Percentiles rank a stretch among this genome's conserved stretches.
Conservation (phyloP, 2,113 vertebrate species). For the Triplophysa tibetana region DNA sequence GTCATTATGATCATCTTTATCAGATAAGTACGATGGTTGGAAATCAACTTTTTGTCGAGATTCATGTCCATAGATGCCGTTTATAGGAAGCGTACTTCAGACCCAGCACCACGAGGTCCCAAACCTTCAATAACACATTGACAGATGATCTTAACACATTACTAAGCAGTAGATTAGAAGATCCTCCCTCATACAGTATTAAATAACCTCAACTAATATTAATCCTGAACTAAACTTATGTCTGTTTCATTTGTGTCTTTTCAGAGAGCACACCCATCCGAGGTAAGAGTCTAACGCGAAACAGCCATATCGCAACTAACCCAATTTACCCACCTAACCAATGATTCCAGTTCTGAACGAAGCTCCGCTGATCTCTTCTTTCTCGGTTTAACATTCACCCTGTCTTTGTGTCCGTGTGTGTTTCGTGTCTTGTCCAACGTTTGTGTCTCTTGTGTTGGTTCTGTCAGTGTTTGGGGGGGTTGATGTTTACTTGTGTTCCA, state of each 20-base stretch:
- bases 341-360: slow-evolving; percentile 15
- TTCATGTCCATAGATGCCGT: too few relatives aligned
- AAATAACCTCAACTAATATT: slow-evolving; percentile 62
- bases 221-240: slow-evolving; percentile 72
- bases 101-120: slow-evolving; percentile 64
- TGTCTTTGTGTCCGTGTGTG: slow-evolving; percentile 51
- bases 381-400: slow-evolving; percentile 46
- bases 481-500: slow-evolving; percentile 43
- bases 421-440: slow-evolving; percentile 7
- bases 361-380: slow-evolving; percentile 23
- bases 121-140: slow-evolving; percentile 44
- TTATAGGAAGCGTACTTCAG: slow-evolving; percentile 32
- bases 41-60: too few relatives aligned
- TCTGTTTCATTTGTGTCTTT: slow-evolving; percentile 78
- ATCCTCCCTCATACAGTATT: slow-evolving; percentile 25
- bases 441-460: slow-evolving; percentile 22
- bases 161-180: slow-evolving; percentile 46
- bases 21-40: too few relatives aligned
- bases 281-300: slow-evolving; percentile 85
- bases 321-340: slow-evolving; percentile 31
- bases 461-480: slow-evolving; percentile 28
- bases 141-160: slow-evolving; percentile 46
- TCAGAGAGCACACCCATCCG: slow-evolving; percentile 97
- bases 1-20: too few relatives aligned
- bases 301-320: slow-evolving; percentile 37